Conservation (phyloP, 2,888 invertebrate species). For the Diarsia mendica region DNA sequence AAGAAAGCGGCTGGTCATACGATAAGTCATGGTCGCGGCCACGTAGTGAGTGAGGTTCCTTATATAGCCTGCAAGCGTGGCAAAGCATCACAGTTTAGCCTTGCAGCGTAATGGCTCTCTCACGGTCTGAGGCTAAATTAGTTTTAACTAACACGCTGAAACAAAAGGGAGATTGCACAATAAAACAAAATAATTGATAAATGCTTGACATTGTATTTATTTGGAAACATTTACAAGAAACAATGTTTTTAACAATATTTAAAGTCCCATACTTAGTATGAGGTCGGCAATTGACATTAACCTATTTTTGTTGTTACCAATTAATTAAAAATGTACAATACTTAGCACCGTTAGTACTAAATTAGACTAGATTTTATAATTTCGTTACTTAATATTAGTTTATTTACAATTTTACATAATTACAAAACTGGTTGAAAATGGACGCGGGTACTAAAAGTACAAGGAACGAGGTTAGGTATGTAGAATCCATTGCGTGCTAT, state of each 20-base stretch:
- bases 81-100: too few relatives aligned
- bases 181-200: conserved; percentile 81
- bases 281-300: conserved; percentile 82
- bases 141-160: background rate
- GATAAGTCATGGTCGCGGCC: too few relatives aligned
- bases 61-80: too few relatives aligned
- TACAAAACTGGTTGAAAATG: conserved; percentile 53
- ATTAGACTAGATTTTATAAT: conserved; percentile 87
- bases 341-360: conserved; percentile 90
- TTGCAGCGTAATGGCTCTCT: background rate
- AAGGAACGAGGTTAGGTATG: conserved; percentile 39
- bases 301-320: conserved; percentile 72
- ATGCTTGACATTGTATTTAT: conserved; percentile 88
- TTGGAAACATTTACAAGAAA: conserved; percentile 90
- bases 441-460: conserved; percentile 46
- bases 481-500: conserved; percentile 47
- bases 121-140: background rate
- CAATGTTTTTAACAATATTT: conserved; percentile 84
- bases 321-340: conserved; percentile 81
- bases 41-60: background rate
- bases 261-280: conserved; percentile 84
- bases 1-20: background rate
- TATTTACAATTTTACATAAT: conserved; percentile 81
- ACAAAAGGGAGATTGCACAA: conserved; percentile 59
- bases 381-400: conserved; percentile 72